Evolutionary conservation across 2,888 invertebrate species (phyloP), one percentile per base, ranked within the genome.

Genomic region (Lasioglossum oenotherae): DNA sequence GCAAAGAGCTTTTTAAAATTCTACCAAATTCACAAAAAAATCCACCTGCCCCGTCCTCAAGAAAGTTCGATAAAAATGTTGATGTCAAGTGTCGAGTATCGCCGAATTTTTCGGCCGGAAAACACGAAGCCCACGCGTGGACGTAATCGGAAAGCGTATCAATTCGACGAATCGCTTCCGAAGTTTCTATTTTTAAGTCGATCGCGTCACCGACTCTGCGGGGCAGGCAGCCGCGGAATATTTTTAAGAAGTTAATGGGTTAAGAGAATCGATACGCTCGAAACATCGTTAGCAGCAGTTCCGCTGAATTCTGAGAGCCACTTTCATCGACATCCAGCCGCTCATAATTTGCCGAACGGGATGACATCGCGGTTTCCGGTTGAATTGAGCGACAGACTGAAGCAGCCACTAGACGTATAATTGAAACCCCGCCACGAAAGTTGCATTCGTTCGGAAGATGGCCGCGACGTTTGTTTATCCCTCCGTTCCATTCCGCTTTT

Each of bases 361-460:
- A 82, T 72, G 72, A 67, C 60, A 72, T 75, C 74, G 41, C 44
- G 81, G 72, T 78, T 81, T 41, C 64, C 81, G 41, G 49, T 19
- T 49, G 53, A 76, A 46, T 23, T 27, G 49, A 75, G 41, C n/a
- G 35, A 2, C 5, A 35, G 38, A 41, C 19, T 57, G 31, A 49
- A 27, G 35, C 23, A 44, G 19, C 67, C 69, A 38, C 27, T 23
- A 16, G 16, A 81, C 31, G 44, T 75, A 64, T 82, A 73, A 83
- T 72, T 75, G 53, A 72, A 72, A 72, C 35, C 60, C 19, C n/a
- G 64, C 14, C 46, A 27, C 78, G 46, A 14, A 72, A 77, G n/a
- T 76, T 53, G 44, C 76, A 57, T 57, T 3, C 67, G 38, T 44
- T 74, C 31, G 41, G 23, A 14, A 74, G 67, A 74, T 44, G 74